A percentile compares a stretch with the other conserved stretches of the same genome.
Conservation (phyloP, 1,140 invertebrate genomes). For the Leptinotarsa lineolata region DNA sequence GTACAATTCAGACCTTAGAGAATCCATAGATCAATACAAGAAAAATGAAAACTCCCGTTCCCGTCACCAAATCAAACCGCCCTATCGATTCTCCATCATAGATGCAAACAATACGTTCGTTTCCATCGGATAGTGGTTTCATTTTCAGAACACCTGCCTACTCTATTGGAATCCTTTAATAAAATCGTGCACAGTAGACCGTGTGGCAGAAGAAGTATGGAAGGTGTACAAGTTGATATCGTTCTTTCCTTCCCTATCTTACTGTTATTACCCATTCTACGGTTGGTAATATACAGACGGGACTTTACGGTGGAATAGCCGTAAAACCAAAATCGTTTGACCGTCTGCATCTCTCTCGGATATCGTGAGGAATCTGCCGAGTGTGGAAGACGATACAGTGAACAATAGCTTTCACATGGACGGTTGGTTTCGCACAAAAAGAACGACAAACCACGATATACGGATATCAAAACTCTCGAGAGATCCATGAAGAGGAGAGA, state of each 20-base stretch:
- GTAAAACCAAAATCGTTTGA: slow-evolving; percentile 36
- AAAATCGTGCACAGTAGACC: slow-evolving; percentile 11
- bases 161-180: slow-evolving; percentile 19
- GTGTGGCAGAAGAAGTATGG: slow-evolving; percentile 1
- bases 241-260: slow-evolving; percentile 5
- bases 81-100: neutral
- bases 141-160: slow-evolving; percentile 17
- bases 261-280: slow-evolving; percentile 33
- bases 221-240: slow-evolving; percentile 17
- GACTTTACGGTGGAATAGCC: slow-evolving; percentile 5
- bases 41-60: neutral
- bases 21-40: neutral
- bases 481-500: neutral
- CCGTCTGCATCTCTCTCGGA: slow-evolving; percentile 32
- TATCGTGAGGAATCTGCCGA: slow-evolving; percentile 35
- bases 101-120: neutral
- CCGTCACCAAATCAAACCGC: neutral
- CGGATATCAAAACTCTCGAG: neutral
- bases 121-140: neutral
- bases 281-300: slow-evolving; percentile 34
- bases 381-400: slow-evolving; percentile 34
- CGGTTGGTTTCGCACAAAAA: slow-evolving; percentile 5
- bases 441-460: slow-evolving; percentile 3
- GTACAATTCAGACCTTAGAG: too few relatives aligned
- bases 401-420: slow-evolving; percentile 30